These are phyloP conservation scores for Phlogophora meticulosa DNA, from an alignment of 2,888 invertebrate species.

Conservation along the genomic window DNA sequence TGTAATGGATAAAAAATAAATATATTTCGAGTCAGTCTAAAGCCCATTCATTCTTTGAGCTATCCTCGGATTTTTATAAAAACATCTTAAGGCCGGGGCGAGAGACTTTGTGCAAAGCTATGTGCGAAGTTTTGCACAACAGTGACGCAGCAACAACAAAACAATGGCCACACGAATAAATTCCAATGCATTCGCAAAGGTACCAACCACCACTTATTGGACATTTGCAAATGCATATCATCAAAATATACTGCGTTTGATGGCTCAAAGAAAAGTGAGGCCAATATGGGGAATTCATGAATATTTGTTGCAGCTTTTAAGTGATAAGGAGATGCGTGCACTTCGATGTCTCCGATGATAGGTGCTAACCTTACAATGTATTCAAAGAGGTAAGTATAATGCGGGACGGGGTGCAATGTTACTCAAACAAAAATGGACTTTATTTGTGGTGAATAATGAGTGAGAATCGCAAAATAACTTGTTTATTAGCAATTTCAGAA, in stretches of 20 bases:
- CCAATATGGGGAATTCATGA: constrained; percentile 88
- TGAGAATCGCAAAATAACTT: constrained; percentile 15
- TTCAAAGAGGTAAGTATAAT: constrained; percentile 83
- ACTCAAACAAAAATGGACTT: constrained; percentile 44
- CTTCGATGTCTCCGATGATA: constrained; percentile 82
- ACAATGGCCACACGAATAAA: not conserved
- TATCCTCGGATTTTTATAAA: constrained; percentile 38
- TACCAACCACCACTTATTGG: constrained; percentile 2
- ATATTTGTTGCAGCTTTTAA: constrained; percentile 91
- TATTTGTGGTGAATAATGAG: constrained; percentile 32
- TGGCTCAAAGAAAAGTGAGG: constrained; percentile 80
- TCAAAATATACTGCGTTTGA: constrained; percentile 34
- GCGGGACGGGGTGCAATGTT: constrained; percentile 57
- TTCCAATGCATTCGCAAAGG: constrained; percentile 27
- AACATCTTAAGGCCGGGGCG: not conserved
- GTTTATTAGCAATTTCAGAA: constrained; percentile 20
- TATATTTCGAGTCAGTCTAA: constrained; percentile 63
- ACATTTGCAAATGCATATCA: constrained; percentile 25
- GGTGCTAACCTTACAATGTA: constrained; percentile 78
- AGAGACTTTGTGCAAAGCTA: constrained; percentile 57
- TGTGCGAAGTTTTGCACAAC: constrained; percentile 60
- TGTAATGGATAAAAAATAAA: constrained; percentile 5
- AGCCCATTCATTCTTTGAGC: constrained; percentile 67
- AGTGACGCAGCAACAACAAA: not conserved
- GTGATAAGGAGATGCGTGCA: constrained; percentile 84